Base-by-base conservation (phyloP, 2,797 vertebrate species). In the Pelochelys cantorii region DNA sequence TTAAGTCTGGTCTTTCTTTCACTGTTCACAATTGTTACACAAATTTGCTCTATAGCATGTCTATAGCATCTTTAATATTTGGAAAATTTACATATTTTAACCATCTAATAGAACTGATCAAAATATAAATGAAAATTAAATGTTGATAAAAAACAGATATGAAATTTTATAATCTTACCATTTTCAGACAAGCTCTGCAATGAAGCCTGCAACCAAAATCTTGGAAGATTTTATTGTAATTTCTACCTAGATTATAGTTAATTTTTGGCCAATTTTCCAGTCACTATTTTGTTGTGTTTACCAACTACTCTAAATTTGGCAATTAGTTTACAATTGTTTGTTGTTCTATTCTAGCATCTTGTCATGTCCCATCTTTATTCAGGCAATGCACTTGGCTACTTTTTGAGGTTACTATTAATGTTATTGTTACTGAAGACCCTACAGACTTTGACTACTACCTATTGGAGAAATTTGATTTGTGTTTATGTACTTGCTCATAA, bases 401-500 rank as follows among this genome's bases (percentile, higher is more conserved):
- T 95, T 93, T 42, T 48, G 42, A 94, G 74, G 79, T 86, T 86
- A 85, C 90, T 96, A 97, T 95, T 89, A 96, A 92, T 71, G 71
- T 93, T 92, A 96, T 92, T 97, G 90, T 97, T 93, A 89, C 84
- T 94, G 93, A 97, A 93, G 92, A 93, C 42, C 92, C 92, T 95
- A 96, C 74, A 95, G 89, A 94, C 91, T 95, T 95, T 77, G 79
- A 84, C 87, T 95, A 84, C 81, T 96, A 95, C 91, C 97, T 97
- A 94, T 85, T 97, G 96, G 93, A 95, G 93, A 97, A 95, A 93
- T 94, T 81, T 90, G 74, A 94, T 89, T 96, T 97, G 85, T 97
- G 95, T 98, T 98, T 97, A 96, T 5, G 34, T 94, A 96, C 85
- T 95, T 96, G 92, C 85, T 92, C 92, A 92, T 96, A 96, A 97